A percentile compares a stretch with the other conserved stretches of the same genome.
Conservation (phyloP, 2,888 invertebrate species). For the Acanthosepion lycidas region DNA sequence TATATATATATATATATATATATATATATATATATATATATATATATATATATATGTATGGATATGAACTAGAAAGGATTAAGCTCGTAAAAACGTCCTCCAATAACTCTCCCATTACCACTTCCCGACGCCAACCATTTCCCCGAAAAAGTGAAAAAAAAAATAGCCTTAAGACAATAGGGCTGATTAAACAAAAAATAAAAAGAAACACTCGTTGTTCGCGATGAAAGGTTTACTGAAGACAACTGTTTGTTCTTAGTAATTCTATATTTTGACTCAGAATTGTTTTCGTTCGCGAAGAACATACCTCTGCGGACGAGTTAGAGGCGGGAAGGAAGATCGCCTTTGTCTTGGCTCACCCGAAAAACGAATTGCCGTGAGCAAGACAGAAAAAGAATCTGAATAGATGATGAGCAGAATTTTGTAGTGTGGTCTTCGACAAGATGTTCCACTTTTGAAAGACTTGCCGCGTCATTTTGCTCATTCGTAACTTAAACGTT, state of each 20-base stretch:
- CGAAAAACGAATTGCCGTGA: background rate
- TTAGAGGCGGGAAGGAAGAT: constrained; percentile 8
- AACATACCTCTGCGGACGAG: background rate
- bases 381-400: background rate
- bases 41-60: background rate
- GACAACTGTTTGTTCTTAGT: background rate
- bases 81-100: background rate
- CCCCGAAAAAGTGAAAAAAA: too few relatives aligned
- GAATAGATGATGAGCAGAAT: background rate
- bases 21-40: background rate
- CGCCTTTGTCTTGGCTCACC: background rate
- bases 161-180: background rate
- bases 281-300: constrained; percentile 33
- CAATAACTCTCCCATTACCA: too few relatives aligned
- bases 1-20: background rate
- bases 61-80: background rate
- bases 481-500: background rate
- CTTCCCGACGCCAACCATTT: too few relatives aligned
- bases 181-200: background rate
- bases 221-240: constrained; percentile 17
- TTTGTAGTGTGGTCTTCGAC: background rate
- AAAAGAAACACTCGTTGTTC: background rate
- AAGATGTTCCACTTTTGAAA: background rate
- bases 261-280: background rate
- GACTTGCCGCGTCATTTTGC: background rate